phyloP scores from a whole-genome alignment of 2,888 invertebrate genomes.

The Diabrotica balteata region DNA sequence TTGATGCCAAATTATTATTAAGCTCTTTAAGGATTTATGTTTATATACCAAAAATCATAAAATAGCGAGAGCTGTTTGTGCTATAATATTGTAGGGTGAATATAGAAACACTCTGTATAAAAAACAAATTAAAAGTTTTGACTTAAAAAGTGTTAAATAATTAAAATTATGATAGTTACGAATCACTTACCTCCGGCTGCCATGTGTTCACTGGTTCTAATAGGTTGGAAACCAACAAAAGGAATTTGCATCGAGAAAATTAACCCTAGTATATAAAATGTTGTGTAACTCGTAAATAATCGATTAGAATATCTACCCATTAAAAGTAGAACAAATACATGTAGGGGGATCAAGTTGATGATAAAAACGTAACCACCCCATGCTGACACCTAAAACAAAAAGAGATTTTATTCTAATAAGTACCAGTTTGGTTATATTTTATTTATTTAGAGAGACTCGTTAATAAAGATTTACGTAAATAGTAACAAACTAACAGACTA shows the following conservation, averaged over 20 bases:
- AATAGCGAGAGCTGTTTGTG: too few relatives aligned
- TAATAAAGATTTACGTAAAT: too few relatives aligned
- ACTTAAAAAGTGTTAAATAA: too few relatives aligned
- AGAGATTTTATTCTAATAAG: not conserved
- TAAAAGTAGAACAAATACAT: slow-evolving; percentile 91
- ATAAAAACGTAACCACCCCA: slow-evolving; percentile 99
- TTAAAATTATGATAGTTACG: too few relatives aligned
- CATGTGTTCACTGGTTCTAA: slow-evolving; percentile 99
- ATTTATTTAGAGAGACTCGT: not conserved
- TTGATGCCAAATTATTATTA: not conserved
- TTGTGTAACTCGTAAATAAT: slow-evolving; percentile 92
- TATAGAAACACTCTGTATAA: too few relatives aligned
- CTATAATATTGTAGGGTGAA: too few relatives aligned
- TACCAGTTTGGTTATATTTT: too few relatives aligned
- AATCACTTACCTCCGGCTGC: slow-evolving; percentile 69
- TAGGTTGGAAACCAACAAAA: slow-evolving; percentile 97
- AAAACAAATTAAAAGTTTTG: too few relatives aligned
- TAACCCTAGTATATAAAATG: slow-evolving; percentile 95
- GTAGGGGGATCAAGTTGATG: slow-evolving; percentile 97
- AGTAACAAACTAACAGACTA: too few relatives aligned
- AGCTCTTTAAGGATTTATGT: too few relatives aligned
- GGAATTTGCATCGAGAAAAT: slow-evolving; percentile 97
- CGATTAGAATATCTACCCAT: slow-evolving; percentile 96
- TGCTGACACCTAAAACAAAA: slow-evolving; percentile 81
- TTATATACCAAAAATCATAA: too few relatives aligned